Evolutionary conservation across 2,888 invertebrate species (phyloP).

Genomic region (Dasypolia templi): DNA sequence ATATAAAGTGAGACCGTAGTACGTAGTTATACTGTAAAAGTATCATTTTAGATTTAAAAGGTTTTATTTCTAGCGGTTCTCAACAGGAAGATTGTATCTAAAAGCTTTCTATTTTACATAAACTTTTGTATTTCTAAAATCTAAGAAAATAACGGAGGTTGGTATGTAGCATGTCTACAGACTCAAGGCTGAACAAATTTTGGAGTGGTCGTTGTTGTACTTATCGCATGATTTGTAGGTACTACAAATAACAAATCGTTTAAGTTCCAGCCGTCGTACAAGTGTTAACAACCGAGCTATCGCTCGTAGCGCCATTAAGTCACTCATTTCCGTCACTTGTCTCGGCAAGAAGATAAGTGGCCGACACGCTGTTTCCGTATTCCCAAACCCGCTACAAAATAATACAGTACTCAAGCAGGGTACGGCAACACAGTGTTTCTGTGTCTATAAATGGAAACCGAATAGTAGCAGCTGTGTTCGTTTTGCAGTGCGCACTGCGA

Average conservation of each 20-base stretch:
- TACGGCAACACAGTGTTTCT: constrained; percentile 24
- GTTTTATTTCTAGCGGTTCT: not conserved
- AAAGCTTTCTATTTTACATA: not conserved
- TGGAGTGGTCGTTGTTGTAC: not conserved
- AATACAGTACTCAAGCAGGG: constrained; percentile 55
- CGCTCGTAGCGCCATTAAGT: constrained; percentile 55
- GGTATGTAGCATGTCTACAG: not conserved
- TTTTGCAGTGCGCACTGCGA: constrained; percentile 70
- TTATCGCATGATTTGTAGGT: not conserved
- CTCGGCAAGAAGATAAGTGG: constrained; percentile 60
- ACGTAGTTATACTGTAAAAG: not conserved
- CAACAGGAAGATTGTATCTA: not conserved
- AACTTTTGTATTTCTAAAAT: not conserved
- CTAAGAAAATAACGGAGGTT: too few relatives aligned
- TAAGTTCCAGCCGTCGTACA: constrained; percentile 34
- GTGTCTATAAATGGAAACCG: constrained; percentile 61
- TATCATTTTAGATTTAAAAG: not conserved
- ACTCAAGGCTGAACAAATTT: not conserved
- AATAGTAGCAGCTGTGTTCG: constrained; percentile 58
- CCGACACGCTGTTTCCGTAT: constrained; percentile 65
- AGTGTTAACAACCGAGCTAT: constrained; percentile 53
- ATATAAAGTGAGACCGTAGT: not conserved
- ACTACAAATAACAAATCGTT: constrained; percentile 28
- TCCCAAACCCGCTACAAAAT: constrained; percentile 61
- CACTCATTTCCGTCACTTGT: constrained; percentile 63